Conservation (phyloP, 2,113 vertebrate species). For the Hyla sarda region DNA sequence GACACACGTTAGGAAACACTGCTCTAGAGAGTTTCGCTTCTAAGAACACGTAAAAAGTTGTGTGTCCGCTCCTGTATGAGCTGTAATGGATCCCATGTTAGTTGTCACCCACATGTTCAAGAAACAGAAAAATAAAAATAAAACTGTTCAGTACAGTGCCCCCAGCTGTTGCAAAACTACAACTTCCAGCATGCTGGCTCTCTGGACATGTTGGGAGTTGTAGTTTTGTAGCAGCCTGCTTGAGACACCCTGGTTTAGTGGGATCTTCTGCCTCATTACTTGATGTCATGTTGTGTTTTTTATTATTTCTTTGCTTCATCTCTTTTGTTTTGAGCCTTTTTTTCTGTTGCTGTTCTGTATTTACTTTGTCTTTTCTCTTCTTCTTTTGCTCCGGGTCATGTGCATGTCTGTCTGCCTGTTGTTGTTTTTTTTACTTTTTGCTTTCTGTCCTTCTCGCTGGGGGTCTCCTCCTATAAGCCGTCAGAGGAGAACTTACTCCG, state of each 20-base stretch:
- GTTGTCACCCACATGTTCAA: not conserved
- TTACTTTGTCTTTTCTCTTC: conserved; percentile 58
- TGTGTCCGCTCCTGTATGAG: too few relatives aligned
- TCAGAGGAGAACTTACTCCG: conserved; percentile 81
- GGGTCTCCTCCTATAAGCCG: conserved; percentile 75
- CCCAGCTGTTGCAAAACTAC: too few relatives aligned
- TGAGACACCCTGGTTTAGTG: too few relatives aligned
- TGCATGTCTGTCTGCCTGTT: conserved; percentile 78
- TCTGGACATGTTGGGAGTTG: too few relatives aligned
- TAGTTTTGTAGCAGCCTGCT: too few relatives aligned
- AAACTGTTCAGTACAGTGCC: too few relatives aligned
- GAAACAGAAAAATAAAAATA: not conserved
- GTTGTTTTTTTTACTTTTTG: conserved; percentile 67
- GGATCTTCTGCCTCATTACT: too few relatives aligned
- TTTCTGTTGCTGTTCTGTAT: conserved; percentile 51
- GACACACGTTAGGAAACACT: too few relatives aligned
- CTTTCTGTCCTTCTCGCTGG: conserved; percentile 66
- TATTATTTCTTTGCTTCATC: not conserved
- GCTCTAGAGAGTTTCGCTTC: too few relatives aligned
- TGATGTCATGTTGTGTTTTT: not conserved
- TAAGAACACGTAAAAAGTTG: too few relatives aligned
- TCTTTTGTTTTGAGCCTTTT: not conserved
- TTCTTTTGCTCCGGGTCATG: conserved; percentile 64
- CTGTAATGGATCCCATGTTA: not conserved
- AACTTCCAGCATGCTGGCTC: too few relatives aligned